Evolutionary conservation across 2,888 invertebrate species (phyloP), one percentile per base, ranked within the genome.

Genomic region (Hypolimnas misippus): DNA sequence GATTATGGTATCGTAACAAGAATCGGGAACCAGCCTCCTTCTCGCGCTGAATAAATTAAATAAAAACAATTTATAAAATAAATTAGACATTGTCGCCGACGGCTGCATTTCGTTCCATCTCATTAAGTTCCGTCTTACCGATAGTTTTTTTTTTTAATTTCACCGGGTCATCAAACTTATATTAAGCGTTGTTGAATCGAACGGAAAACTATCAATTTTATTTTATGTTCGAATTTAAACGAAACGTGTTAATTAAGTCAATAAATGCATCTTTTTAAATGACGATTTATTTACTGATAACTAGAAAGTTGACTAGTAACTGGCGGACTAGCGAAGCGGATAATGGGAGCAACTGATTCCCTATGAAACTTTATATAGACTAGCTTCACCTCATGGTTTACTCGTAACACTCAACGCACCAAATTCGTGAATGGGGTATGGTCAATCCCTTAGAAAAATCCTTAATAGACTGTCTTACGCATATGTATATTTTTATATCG

Each of bases 1-100:
- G 86, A 90, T 91, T 88, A 90, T 89, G 87, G 87, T 88, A 90
- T 90, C 89, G 84, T 77, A 80, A 90, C 90, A 89, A 82, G 82
- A 82, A 90, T 90, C 90, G 79, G 82, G 78, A 80, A 83, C 87
- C 81, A 84, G 84, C 85, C 59, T 79, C 83, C 86, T 87, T 88
- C 82, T 87, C 87, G 81, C 86, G 79, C 83, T 79, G 89, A 87
- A 89, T 90, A 88, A 90, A 89, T 90, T 89, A 89, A 88, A 88
- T 86, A 86, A 89, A 88, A 87, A 87, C 76, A 76, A 81, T 82
- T 83, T 83, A 85, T 86, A 83, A 88, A 89, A 89, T 87, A 87
- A 87, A 86, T 87, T 86, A 86, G 84, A 85, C 72, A 73, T 73
- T 74, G 72, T 73, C 72, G 69, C 62, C 65, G 70, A 62, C 62